phyloP scores from a whole-genome alignment of 2,888 invertebrate genomes.

The Cantharis flavilabris region DNA sequence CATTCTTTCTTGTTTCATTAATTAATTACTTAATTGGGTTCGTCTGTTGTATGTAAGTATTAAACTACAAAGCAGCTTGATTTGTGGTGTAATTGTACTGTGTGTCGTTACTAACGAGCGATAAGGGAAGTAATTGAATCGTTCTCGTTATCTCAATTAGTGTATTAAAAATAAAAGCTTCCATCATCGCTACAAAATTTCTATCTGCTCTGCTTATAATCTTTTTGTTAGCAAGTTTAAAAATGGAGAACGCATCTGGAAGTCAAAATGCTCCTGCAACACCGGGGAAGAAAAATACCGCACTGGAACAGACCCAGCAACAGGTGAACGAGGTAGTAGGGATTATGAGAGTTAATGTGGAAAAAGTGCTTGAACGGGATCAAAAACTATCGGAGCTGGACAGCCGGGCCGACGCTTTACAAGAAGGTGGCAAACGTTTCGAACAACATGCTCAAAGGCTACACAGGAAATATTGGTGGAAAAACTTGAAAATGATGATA shows the following conservation, averaged over 20 bases:
- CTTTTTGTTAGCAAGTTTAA: background rate
- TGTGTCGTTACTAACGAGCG: background rate
- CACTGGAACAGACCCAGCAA: slow-evolving; percentile 53
- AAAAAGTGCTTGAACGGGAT: slow-evolving; percentile 94
- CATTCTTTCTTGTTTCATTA: background rate
- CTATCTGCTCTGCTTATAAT: background rate
- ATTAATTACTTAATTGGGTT: background rate
- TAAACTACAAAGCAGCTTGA: background rate
- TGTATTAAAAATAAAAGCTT: slow-evolving; percentile 1
- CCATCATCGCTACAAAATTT: background rate
- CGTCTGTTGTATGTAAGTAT: background rate
- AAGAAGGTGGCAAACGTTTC: slow-evolving; percentile 94
- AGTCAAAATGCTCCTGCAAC: slow-evolving; percentile 20
- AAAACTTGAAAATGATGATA: slow-evolving; percentile 96
- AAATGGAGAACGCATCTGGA: slow-evolving; percentile 33
- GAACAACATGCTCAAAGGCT: slow-evolving; percentile 96
- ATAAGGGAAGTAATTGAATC: slow-evolving; percentile 4
- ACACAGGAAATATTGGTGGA: slow-evolving; percentile 97
- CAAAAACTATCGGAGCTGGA: slow-evolving; percentile 93
- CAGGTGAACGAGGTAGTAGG: slow-evolving; percentile 75
- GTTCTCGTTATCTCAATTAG: slow-evolving; percentile 8
- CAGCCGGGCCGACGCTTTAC: slow-evolving; percentile 92
- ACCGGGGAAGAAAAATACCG: slow-evolving; percentile 27
- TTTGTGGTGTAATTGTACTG: background rate
- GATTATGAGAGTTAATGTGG: slow-evolving; percentile 95